Evolutionary conservation across 2,113 vertebrate species (phyloP).

Genomic region (Dicaeum eximium): DNA sequence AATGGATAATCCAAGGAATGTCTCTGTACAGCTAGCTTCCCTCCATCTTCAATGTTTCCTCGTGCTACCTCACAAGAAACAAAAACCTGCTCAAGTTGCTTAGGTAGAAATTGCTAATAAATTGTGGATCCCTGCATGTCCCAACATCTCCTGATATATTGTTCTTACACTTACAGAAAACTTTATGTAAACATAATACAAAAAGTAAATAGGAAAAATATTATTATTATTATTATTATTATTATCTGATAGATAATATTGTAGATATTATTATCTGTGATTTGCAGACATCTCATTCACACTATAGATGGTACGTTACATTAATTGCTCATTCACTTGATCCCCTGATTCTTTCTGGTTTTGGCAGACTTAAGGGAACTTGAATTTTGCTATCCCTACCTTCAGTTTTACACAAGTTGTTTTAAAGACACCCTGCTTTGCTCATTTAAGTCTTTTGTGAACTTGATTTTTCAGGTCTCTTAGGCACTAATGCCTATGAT

Average conservation of each 20-base stretch:
- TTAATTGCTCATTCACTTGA: background rate
- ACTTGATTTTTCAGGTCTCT: background rate
- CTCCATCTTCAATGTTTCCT: background rate
- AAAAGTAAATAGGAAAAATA: background rate
- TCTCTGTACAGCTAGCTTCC: background rate
- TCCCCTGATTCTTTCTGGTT: background rate
- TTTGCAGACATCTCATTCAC: background rate
- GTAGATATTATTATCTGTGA: too few relatives aligned
- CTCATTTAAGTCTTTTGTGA: background rate
- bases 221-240: too few relatives aligned
- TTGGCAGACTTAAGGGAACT: background rate
- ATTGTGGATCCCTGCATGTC: background rate
- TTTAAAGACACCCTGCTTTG: background rate
- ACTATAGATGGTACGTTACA: background rate
- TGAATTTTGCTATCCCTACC: background rate
- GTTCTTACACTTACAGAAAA: background rate
- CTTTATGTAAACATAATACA: background rate
- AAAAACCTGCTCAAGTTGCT: background rate
- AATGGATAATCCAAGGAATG: background rate
- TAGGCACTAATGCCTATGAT: background rate
- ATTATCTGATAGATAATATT: too few relatives aligned
- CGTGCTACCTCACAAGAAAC: background rate
- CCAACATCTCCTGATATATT: background rate
- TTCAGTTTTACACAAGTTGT: background rate
- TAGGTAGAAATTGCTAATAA: background rate